Evolutionary conservation across 2,113 vertebrate genomes (phyloP).

Genomic region (Chionomys nivalis): DNA sequence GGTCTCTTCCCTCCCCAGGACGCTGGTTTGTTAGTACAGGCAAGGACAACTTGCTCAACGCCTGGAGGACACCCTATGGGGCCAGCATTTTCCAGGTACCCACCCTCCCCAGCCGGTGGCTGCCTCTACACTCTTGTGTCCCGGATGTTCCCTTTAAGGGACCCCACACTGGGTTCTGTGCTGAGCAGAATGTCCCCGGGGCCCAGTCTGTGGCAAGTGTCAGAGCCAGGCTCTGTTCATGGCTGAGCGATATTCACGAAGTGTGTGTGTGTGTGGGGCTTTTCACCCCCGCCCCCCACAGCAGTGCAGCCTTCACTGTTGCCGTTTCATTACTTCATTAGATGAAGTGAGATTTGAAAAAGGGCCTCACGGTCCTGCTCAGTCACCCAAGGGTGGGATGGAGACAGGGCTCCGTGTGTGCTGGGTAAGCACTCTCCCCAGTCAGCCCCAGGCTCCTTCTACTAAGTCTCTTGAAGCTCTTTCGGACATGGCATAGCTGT

Average conservation of each 20-base stretch:
- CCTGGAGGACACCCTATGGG: conserved; percentile 93
- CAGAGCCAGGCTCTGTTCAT: not conserved
- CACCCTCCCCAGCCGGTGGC: not conserved
- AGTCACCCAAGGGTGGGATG: not conserved
- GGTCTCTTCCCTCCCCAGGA: conserved; percentile 78
- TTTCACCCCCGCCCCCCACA: not conserved
- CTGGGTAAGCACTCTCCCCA: no score
- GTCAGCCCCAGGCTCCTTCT: not conserved
- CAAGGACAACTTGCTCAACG: conserved; percentile 93
- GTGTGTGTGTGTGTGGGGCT: no score
- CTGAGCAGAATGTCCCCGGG: not conserved
- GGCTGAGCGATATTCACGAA: not conserved
- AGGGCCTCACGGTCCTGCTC: not conserved
- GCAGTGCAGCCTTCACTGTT: not conserved
- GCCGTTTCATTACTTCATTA: not conserved
- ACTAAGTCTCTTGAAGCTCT: not conserved
- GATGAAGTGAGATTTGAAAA: not conserved
- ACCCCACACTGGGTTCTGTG: not conserved
- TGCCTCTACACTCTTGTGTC: not conserved
- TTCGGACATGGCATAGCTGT: no score
- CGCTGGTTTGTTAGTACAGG: conserved; percentile 95
- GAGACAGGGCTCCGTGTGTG: not conserved
- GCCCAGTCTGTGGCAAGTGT: not conserved
- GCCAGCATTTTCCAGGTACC: conserved; percentile 94
- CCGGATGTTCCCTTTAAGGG: no score